Base-by-base conservation (phyloP, 37 sponge, comb jelly and placozoan genomes). In the Haliclona indistincta region DNA sequence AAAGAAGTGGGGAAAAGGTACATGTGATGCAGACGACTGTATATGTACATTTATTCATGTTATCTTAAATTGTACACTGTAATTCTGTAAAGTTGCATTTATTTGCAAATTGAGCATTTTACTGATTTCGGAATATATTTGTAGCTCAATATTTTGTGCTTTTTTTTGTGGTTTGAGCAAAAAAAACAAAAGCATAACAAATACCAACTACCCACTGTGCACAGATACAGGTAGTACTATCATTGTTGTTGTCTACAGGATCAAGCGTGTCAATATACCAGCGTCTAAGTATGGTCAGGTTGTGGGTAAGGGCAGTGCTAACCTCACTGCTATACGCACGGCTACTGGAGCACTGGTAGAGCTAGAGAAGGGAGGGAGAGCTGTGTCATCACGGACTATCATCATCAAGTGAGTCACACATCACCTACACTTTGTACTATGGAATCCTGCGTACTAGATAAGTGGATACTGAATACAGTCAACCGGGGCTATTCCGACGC, bases 1-100 rank as follows among this genome's bases (percentile, higher is more conserved):
- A 90, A 87, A 72, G 95, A 94, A 80, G 95, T 94, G 26, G 83
- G 37, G 23, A 80, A 81, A 71, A 87, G 82, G 77, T 86, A 68
- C 51, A 47, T 47, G 10, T 47, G 10, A 47, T 47, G 15, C 15
- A 47, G 10, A 47, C 15, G 15, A 17, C 10, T 47, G 15, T 47
- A 47, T 47, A 47, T 47, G 15, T 47, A 47, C 15, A 47, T 47
- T 17, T 15, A 47, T 15, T 17, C 51, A 47, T 15, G 51, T 17
- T 10, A 10, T 47, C 15, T 47, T 47, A 17, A 10, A n/a, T n/a
- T n/a, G n/a, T n/a, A n/a, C n/a, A n/a, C n/a, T n/a, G n/a, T n/a
- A n/a, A n/a, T n/a, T n/a, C n/a, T n/a, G n/a, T n/a, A n/a, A n/a
- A n/a, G n/a, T n/a, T n/a, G n/a, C n/a, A n/a, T n/a, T n/a, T n/a